Conservation (phyloP, 1,140 invertebrate species). For the Aethina tumida region DNA sequence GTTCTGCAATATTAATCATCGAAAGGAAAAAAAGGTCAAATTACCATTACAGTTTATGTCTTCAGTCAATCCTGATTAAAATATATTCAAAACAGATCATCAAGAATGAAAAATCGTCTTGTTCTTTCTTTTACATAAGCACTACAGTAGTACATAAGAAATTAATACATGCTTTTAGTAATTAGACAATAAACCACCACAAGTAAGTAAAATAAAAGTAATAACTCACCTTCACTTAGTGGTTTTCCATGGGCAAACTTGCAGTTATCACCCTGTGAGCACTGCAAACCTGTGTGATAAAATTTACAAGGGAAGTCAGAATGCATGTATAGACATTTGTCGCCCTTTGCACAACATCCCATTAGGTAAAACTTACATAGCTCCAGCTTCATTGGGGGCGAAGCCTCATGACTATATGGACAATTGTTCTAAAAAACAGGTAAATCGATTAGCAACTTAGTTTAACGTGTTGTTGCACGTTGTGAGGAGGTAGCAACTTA, state of each 20-base stretch:
- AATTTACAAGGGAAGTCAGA: slow-evolving; percentile 96
- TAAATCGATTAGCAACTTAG: slow-evolving; percentile 12
- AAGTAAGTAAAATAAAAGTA: not conserved
- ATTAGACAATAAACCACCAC: not conserved
- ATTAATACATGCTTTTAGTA: too few species aligned
- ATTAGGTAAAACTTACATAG: slow-evolving; percentile 95
- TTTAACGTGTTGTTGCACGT: not conserved
- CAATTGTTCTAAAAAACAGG: slow-evolving; percentile 56
- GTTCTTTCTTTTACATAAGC: too few species aligned
- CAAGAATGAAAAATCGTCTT: too few species aligned
- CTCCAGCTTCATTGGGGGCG: slow-evolving; percentile 80
- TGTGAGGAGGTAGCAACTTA: slow-evolving; percentile 12
- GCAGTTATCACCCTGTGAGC: slow-evolving; percentile 70
- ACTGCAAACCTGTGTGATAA: slow-evolving; percentile 85
- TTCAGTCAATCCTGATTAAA: too few species aligned
- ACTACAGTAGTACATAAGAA: too few species aligned
- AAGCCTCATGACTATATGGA: slow-evolving; percentile 76
- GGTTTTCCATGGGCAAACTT: slow-evolving; percentile 87
- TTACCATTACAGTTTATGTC: too few species aligned
- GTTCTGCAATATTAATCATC: too few species aligned
- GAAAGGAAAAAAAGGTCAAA: too few species aligned
- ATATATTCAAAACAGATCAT: too few species aligned
- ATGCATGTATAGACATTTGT: slow-evolving; percentile 95
- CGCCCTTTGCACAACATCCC: slow-evolving; percentile 90
- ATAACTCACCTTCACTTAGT: slow-evolving; percentile 48